These are phyloP conservation scores for Meiosimyza decipiens DNA, from an alignment of 2,888 invertebrate genomes.

Conservation along the genomic window DNA sequence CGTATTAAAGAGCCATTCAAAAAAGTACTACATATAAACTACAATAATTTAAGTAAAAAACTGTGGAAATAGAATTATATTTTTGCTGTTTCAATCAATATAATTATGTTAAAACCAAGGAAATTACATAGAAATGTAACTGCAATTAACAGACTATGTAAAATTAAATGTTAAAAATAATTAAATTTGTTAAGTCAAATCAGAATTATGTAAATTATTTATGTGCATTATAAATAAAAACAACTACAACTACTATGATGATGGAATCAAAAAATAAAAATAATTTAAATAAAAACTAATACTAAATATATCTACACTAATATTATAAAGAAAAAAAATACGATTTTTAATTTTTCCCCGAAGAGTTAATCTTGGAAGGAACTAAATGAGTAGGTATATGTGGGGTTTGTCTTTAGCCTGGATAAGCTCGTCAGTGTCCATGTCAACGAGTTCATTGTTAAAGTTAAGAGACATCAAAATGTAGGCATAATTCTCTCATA, in stretches of 20 bases:
- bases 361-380: too few relatives aligned
- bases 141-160: slow-evolving; percentile 5
- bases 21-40: neutral
- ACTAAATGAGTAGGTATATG: too few relatives aligned
- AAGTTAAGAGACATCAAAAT: too few relatives aligned
- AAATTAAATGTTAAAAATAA: neutral
- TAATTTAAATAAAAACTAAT: too few relatives aligned
- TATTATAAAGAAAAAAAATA: too few relatives aligned
- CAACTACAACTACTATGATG: slow-evolving; percentile 9
- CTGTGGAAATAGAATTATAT: neutral
- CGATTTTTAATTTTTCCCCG: too few relatives aligned
- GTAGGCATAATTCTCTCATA: too few relatives aligned
- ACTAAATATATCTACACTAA: too few relatives aligned
- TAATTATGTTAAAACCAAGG: slow-evolving; percentile 4
- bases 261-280: slow-evolving; percentile 22
- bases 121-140: neutral
- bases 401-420: too few relatives aligned
- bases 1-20: neutral
- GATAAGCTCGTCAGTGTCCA: too few relatives aligned
- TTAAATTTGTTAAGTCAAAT: neutral
- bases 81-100: neutral
- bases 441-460: too few relatives aligned
- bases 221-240: slow-evolving; percentile 5
- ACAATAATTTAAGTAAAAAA: neutral
- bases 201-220: neutral